Conservation (phyloP, 2,888 invertebrate genomes). For the Orthosia gothica region DNA sequence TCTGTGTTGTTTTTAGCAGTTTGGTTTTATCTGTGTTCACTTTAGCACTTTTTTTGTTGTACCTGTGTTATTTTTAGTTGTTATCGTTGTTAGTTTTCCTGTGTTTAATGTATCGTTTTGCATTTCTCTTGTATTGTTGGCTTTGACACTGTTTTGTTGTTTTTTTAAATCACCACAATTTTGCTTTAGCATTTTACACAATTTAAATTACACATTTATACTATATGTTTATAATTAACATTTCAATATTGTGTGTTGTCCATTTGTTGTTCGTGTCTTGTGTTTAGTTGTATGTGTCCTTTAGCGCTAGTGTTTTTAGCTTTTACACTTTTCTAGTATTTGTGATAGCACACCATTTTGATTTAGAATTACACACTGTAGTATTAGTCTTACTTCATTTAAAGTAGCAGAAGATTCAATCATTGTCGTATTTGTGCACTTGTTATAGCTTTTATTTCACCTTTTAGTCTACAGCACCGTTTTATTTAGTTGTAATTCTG, state of each 20-base stretch:
- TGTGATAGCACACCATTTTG: not conserved
- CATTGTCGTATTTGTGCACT: not conserved
- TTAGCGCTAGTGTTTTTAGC: not conserved
- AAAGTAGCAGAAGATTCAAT: too few species aligned
- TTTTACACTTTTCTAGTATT: conserved; percentile 1
- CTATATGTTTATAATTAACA: not conserved
- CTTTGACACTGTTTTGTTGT: not conserved
- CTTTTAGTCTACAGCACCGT: too few species aligned
- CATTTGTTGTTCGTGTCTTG: not conserved
- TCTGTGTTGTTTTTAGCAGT: conserved; percentile 14
- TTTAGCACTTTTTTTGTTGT: conserved; percentile 21
- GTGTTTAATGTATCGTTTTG: conserved; percentile 3
- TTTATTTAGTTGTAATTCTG: too few species aligned
- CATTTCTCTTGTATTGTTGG: not conserved
- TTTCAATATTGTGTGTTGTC: not conserved
- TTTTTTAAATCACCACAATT: not conserved
- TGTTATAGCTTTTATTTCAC: too few species aligned
- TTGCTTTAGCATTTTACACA: not conserved
- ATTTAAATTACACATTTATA: not conserved
- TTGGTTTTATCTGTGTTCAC: conserved; percentile 12
- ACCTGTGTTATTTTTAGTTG: conserved; percentile 18
- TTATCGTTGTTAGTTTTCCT: conserved; percentile 13
- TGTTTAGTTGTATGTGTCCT: not conserved
- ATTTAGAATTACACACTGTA: not conserved
- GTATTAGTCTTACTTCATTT: not conserved